A percentile compares a stretch with the other conserved stretches of the same genome.
Conservation (phyloP, 1,140 invertebrate genomes). For the Drosophila sp. region DNA sequence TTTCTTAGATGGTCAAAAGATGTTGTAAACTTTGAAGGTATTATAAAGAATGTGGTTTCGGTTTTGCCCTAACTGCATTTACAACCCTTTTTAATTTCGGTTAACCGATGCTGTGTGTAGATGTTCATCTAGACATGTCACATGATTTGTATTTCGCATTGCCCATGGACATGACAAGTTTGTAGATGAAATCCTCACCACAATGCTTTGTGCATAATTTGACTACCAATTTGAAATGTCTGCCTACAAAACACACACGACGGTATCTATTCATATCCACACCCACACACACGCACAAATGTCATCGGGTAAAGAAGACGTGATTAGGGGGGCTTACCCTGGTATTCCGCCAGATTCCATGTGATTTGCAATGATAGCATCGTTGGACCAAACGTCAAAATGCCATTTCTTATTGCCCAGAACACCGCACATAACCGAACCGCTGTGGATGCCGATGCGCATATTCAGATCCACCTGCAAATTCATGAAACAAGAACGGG, state of each 20-base stretch:
- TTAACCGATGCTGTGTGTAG: neutral
- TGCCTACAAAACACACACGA: neutral
- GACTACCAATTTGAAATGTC: slow-evolving; percentile 25
- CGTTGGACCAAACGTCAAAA: slow-evolving; percentile 99
- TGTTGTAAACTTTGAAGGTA: no score
- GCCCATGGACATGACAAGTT: slow-evolving; percentile 1
- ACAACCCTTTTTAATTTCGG: neutral
- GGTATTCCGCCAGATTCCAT: slow-evolving; percentile 97
- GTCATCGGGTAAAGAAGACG: slow-evolving; percentile 23
- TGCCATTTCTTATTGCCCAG: slow-evolving; percentile 97
- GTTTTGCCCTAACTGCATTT: neutral
- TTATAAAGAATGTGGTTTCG: neutral
- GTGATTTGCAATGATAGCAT: slow-evolving; percentile 98
- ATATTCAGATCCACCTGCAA: slow-evolving; percentile 94
- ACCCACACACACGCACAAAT: slow-evolving; percentile 3
- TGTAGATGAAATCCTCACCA: neutral
- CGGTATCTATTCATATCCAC: neutral
- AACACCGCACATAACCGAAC: slow-evolving; percentile 96
- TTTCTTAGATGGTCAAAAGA: no score
- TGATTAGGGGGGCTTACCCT: slow-evolving; percentile 86
- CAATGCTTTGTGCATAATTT: slow-evolving; percentile 46
- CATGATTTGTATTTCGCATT: neutral
- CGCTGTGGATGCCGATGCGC: slow-evolving; percentile 98
- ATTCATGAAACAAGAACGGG: slow-evolving; percentile 7
- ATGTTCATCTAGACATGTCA: neutral